A percentile compares a stretch with the other conserved stretches of the same genome.
These are phyloP conservation scores for Anas flavirostris DNA, from an alignment of 2,797 vertebrate genomes.

Conservation along the genomic window DNA sequence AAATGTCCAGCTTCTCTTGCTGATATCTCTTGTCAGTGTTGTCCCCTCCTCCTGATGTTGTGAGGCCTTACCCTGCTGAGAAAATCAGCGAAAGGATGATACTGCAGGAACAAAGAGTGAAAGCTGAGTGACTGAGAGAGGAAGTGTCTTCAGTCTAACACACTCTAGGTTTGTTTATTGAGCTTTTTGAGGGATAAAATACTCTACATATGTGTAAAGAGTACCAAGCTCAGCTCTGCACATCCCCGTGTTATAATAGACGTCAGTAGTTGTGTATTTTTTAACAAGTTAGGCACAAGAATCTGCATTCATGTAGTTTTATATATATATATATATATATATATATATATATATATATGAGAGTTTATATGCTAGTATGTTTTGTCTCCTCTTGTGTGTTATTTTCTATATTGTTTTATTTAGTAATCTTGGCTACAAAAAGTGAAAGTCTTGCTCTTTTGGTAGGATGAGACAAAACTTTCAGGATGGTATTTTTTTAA, in stretches of 20 bases:
- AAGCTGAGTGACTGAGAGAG: neutral
- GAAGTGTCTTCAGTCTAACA: neutral
- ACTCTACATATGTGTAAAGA: neutral
- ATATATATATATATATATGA: too few species aligned
- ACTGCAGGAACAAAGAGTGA: neutral
- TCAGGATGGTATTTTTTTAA: neutral
- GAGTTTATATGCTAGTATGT: neutral
- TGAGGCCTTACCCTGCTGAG: neutral
- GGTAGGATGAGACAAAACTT: neutral
- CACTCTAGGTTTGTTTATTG: neutral
- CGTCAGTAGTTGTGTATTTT: neutral
- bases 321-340: too few species aligned
- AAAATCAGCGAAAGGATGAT: neutral
- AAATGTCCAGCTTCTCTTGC: neutral
- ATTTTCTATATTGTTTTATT: neutral
- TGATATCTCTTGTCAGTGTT: neutral
- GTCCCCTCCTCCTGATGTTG: neutral
- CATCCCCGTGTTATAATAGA: neutral
- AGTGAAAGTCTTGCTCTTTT: neutral
- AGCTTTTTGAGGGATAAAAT: neutral
- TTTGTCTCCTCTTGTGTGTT: neutral
- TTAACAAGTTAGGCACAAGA: neutral
- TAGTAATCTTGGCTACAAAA: neutral
- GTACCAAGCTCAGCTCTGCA: neutral
- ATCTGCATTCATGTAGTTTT: neutral